Conservation (phyloP, 2,797 vertebrate species). For the Sibirionetta formosa region DNA sequence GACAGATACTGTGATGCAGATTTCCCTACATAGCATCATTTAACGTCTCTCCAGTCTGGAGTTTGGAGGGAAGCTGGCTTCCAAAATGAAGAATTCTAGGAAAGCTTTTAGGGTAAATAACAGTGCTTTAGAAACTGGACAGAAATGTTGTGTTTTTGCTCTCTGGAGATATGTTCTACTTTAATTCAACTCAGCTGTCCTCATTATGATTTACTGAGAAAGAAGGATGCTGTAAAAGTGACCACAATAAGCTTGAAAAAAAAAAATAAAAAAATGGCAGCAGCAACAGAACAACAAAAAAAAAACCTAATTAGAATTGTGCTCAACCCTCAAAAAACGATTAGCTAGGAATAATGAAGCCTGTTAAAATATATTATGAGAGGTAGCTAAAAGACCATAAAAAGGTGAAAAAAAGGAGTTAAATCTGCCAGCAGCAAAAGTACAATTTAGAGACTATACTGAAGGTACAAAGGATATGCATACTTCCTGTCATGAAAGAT, state of each 20-base stretch:
- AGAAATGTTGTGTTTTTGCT: not conserved
- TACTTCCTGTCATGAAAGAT: slow-evolving; percentile 44
- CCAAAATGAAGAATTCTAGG: not conserved
- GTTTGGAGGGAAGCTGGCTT: not conserved
- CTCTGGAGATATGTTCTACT: not conserved
- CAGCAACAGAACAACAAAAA: not conserved
- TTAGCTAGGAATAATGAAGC: not conserved
- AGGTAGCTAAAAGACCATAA: not conserved
- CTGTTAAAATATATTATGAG: not conserved
- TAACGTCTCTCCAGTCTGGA: not conserved
- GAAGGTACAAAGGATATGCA: slow-evolving; percentile 51
- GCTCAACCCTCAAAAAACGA: not conserved
- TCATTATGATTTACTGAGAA: not conserved
- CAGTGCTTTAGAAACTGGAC: not conserved
- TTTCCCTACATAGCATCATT: not conserved
- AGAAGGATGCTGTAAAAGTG: not conserved
- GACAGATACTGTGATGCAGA: not conserved
- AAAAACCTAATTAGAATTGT: not conserved
- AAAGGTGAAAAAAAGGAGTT: not conserved
- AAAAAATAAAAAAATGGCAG: not conserved
- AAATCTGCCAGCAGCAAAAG: not conserved
- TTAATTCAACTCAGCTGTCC: not conserved
- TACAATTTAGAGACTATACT: not conserved
- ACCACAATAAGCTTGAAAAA: not conserved
- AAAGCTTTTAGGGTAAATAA: not conserved